phyloP scores from a whole-genome alignment of 2,113 vertebrate species.

The Equus przewalskii region DNA sequence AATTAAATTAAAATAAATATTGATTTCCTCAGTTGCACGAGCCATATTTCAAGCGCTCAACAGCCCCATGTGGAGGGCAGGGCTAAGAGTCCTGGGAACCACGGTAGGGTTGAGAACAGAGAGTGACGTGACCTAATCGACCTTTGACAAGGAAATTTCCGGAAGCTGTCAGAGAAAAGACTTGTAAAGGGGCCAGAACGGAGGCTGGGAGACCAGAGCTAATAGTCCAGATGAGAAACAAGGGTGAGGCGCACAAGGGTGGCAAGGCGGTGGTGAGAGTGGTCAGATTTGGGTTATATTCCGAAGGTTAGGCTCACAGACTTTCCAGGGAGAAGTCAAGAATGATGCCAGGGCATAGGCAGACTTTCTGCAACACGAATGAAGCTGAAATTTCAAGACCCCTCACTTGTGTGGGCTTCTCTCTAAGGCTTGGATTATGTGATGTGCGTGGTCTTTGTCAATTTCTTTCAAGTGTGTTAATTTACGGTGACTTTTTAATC shows the following conservation, averaged over 20 bases:
- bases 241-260: too few species aligned
- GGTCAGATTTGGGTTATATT: too few species aligned
- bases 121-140: background rate
- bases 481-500: background rate
- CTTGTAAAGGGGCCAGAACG: background rate
- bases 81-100: background rate
- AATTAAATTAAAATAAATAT: background rate
- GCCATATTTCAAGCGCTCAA: background rate
- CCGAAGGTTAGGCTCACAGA: background rate
- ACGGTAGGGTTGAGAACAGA: background rate
- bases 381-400: too few species aligned
- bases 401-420: background rate
- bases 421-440: background rate
- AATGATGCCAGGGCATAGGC: fast-evolving
- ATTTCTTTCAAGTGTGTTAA: background rate
- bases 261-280: background rate
- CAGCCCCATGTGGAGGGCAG: background rate
- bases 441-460: background rate
- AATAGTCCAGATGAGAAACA: background rate
- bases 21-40: background rate
- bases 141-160: background rate
- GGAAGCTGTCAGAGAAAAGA: background rate
- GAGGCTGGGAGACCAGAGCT: background rate
- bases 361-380: background rate
- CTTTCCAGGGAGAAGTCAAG: background rate